Base-by-base conservation (phyloP, 2,797 vertebrate species). In the Tolypeutes matacus region DNA sequence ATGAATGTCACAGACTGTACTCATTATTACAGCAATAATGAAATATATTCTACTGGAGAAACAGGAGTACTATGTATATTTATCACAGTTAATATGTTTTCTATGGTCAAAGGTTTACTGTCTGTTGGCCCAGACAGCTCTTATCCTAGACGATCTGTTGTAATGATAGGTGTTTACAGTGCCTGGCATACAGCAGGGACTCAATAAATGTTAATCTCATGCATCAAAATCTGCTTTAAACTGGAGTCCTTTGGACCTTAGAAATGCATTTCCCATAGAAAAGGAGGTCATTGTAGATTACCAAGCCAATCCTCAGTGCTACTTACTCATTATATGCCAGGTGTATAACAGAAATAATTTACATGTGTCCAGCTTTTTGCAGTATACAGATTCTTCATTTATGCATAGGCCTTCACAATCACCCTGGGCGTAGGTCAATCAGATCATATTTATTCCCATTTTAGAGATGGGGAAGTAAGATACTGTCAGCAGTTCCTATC, bases 211-310 rank as follows among this genome's bases (percentile, higher is more conserved):
- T 39, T 29, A 86, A 93, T n/a, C 10, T 46, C 3, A 12, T 42
- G n/a, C 42, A 49, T 91, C 14, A 72, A 89, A 86, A 80, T 70
- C 51, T 53, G n/a, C 8, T 76, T 92, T 56, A 27, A 82, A 91
- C 56, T 51, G 42, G 60, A 21, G 34, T 27, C 25, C 25, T 86
- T 89, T 60, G 39, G 53, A 29, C 27, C 29, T 78, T 82, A 82
- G 65, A 53, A 65, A 65, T 86, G 39, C 27, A 53, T 76, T 86
- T 84, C 51, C 27, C 21, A 15, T 58, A 51, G n/a, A 65, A 82
- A 73, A 72, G 42, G 42, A 67, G 46, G 27, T 42, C 53, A 8
- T 65, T 34, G n/a, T 62, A 39, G 31, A 49, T 83, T 89, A 46
- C 42, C 34, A 92, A n/a, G 27, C 39, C 46, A 83, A 11, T 27